Evolutionary conservation across 2,113 vertebrate species (phyloP).

Genomic region (Herpetotheres cachinnans): DNA sequence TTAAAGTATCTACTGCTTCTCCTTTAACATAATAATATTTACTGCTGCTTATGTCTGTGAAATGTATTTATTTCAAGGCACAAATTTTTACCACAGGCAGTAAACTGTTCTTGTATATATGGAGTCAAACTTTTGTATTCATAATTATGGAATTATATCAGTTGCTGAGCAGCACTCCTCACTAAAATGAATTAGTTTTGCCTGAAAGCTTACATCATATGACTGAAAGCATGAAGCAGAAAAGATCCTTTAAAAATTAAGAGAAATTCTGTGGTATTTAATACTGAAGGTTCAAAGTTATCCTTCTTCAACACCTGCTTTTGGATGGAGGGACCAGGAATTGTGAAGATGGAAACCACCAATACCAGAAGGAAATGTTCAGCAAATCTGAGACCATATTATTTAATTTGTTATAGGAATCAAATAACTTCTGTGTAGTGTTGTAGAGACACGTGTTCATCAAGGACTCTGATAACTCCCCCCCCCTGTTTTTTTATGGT

Average conservation of each 20-base stretch:
- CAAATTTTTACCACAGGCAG: not conserved
- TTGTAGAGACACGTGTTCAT: not conserved
- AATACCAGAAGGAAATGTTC: not conserved
- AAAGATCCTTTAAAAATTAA: not conserved
- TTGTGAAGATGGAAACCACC: not conserved
- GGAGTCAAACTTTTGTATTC: not conserved
- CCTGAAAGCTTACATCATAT: not conserved
- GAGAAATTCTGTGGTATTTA: not conserved
- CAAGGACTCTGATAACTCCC: not conserved
- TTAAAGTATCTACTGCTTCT: not conserved
- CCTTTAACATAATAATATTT: not conserved
- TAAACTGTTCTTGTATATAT: not conserved
- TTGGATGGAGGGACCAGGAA: not conserved
- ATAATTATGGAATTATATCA: not conserved
- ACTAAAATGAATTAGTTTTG: not conserved
- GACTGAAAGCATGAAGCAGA: not conserved
- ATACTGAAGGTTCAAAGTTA: not conserved
- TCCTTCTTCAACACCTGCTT: not conserved
- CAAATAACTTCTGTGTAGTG: not conserved
- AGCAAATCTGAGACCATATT: not conserved
- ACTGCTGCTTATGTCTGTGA: not conserved
- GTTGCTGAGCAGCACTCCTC: not conserved
- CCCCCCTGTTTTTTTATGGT: not conserved
- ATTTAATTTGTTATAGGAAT: not conserved
- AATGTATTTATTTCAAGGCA: not conserved